Percentiles rank a stretch among this genome's conserved stretches.
phyloP scores from a whole-genome alignment of 1,140 invertebrate genomes.

The Tenebrio molitor region DNA sequence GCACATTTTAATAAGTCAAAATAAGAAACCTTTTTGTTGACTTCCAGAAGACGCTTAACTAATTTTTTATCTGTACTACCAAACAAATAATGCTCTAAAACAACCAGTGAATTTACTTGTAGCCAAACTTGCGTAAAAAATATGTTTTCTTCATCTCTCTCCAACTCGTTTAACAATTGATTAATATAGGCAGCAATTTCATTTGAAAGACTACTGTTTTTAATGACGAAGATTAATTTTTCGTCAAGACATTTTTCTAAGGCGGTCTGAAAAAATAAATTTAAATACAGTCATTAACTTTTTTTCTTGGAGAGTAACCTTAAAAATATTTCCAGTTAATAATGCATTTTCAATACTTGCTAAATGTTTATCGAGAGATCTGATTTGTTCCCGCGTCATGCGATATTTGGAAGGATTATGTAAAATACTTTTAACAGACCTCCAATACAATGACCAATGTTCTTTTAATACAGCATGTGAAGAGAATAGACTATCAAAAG shows the following conservation, averaged over 20 bases:
- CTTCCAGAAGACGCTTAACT: conserved; percentile 79
- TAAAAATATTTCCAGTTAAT: conserved; percentile 76
- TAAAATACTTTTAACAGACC: conserved; percentile 77
- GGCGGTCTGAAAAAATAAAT: conserved; percentile 62
- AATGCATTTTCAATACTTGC: conserved; percentile 75
- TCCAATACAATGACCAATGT: conserved; percentile 80
- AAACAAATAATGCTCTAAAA: conserved; percentile 82
- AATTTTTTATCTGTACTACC: conserved; percentile 83
- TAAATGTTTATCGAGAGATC: conserved; percentile 77
- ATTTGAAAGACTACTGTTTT: conserved; percentile 76
- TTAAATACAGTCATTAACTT: conserved; percentile 62
- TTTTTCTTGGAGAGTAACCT: conserved; percentile 66
- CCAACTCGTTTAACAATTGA: conserved; percentile 75
- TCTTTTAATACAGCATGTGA: conserved; percentile 73
- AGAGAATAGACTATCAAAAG: conserved; percentile 79
- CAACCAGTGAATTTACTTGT: conserved; percentile 79
- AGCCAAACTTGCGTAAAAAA: conserved; percentile 76
- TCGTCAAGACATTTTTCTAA: conserved; percentile 78
- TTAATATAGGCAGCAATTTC: conserved; percentile 82
- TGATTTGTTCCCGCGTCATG: conserved; percentile 71
- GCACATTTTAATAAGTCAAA: too few relatives aligned
- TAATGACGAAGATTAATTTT: conserved; percentile 71
- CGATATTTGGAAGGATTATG: conserved; percentile 77
- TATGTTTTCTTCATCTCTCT: conserved; percentile 73
- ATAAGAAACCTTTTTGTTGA: conserved; percentile 86